These are phyloP conservation scores for Bradynema listronoti DNA, from an alignment of 1,140 invertebrate species.

Conservation along the genomic window DNA sequence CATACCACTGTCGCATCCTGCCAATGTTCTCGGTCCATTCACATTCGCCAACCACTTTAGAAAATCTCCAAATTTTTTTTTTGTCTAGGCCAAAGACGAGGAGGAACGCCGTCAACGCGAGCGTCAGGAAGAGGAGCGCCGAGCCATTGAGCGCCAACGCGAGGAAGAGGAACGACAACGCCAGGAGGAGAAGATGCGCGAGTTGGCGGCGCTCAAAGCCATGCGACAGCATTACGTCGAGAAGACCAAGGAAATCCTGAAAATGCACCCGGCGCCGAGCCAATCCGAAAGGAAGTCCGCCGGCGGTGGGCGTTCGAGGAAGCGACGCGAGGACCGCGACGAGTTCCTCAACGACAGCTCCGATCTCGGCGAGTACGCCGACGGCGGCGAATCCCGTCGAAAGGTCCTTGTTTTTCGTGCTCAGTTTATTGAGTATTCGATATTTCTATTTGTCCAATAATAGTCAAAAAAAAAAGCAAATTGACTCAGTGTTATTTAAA, in stretches of 20 bases:
- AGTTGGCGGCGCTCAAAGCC: conserved; percentile 26
- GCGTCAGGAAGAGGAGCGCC: conserved; percentile 27
- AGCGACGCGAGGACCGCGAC: conserved; percentile 20
- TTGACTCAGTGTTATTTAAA: neutral
- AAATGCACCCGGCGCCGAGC: conserved; percentile 7
- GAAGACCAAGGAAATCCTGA: conserved; percentile 29
- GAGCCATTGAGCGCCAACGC: conserved; percentile 3
- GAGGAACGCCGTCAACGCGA: conserved; percentile 28
- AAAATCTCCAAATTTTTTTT: neutral
- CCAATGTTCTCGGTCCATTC: too few relatives aligned
- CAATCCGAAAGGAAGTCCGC: conserved; percentile 13
- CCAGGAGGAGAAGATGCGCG: conserved; percentile 19
- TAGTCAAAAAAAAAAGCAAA: neutral
- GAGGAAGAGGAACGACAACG: conserved; percentile 18
- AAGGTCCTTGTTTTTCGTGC: conserved; percentile 18
- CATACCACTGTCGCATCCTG: too few relatives aligned
- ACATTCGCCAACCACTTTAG: too few relatives aligned
- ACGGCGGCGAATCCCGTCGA: conserved; percentile 4
- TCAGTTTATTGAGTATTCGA: neutral
- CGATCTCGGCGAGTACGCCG: conserved; percentile 26
- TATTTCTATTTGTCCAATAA: neutral
- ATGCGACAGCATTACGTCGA: conserved; percentile 27
- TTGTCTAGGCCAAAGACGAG: conserved; percentile 27
- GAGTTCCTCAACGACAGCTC: conserved; percentile 37
- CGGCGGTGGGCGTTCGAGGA: conserved; percentile 9